These are phyloP conservation scores for Lasioglossum calceatum DNA, from an alignment of 2,888 invertebrate species.

Conservation along the genomic window DNA sequence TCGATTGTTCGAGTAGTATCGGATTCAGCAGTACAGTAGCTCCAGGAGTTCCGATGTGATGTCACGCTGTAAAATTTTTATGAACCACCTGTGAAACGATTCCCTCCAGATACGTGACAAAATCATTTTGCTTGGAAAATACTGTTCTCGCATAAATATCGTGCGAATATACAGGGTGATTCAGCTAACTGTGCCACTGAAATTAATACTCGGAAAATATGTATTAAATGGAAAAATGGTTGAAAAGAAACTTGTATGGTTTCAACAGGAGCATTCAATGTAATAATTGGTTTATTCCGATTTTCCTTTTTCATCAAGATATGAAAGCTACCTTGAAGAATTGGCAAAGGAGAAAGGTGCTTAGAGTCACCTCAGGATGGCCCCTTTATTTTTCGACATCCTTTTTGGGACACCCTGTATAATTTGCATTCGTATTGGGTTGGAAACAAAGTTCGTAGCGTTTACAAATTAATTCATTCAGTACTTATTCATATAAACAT, in stretches of 20 bases:
- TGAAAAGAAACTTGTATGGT: not conserved
- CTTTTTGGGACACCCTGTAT: not conserved
- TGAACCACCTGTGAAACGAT: conserved; percentile 44
- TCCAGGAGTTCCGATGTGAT: not conserved
- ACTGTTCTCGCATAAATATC: not conserved
- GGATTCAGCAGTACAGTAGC: not conserved
- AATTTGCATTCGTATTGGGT: not conserved
- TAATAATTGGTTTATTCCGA: too few relatives aligned
- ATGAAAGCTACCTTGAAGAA: too few relatives aligned
- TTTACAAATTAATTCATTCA: too few relatives aligned
- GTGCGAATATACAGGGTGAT: not conserved
- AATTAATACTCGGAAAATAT: not conserved
- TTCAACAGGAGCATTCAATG: not conserved
- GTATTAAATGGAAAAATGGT: not conserved
- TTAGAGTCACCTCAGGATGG: too few relatives aligned
- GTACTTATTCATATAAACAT: too few relatives aligned
- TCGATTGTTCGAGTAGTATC: conserved; percentile 38
- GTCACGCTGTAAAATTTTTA: conserved; percentile 53
- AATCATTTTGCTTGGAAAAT: conserved; percentile 15
- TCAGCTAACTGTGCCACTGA: not conserved
- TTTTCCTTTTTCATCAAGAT: not conserved
- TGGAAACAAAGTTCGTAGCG: too few relatives aligned
- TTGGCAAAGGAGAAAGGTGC: too few relatives aligned
- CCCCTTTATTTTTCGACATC: too few relatives aligned
- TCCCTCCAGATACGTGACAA: not conserved